Evolutionary conservation across 1,140 invertebrate genomes (phyloP).

Genomic region (Neodiprion pinetum): DNA sequence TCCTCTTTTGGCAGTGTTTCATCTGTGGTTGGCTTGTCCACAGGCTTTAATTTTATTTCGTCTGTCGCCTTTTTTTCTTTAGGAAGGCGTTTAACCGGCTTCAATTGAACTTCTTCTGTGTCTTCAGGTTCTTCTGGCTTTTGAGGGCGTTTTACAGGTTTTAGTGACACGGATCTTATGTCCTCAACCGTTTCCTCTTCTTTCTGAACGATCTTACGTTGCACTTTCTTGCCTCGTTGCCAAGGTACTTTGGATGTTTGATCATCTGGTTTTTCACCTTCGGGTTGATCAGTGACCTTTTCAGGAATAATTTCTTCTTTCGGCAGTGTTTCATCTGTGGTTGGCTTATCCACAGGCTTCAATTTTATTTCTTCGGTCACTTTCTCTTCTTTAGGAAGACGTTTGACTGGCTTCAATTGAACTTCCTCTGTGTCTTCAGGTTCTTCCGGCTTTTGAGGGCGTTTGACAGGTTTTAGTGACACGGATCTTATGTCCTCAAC

Average conservation of each 20-base stretch:
- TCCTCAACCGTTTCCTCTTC: conserved; percentile 8
- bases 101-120: conserved; percentile 38
- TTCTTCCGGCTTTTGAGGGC: conserved; percentile 29
- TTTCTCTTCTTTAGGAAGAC: conserved; percentile 35
- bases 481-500: conserved; percentile 27
- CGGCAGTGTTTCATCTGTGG: conserved; percentile 52
- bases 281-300: conserved; percentile 33
- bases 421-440: conserved; percentile 45
- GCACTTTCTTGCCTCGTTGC: conserved; percentile 30
- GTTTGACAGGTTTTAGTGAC: conserved; percentile 29
- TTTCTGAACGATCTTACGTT: background rate
- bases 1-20: conserved; percentile 38
- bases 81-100: conserved; percentile 39
- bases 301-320: conserved; percentile 39
- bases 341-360: conserved; percentile 42
- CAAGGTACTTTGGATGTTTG: conserved; percentile 30
- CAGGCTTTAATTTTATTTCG: conserved; percentile 18
- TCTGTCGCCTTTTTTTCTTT: conserved; percentile 44
- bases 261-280: conserved; percentile 46
- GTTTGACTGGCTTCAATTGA: conserved; percentile 44
- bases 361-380: conserved; percentile 37
- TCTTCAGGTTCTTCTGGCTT: conserved; percentile 21
- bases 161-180: conserved; percentile 18
- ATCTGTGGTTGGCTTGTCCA: conserved; percentile 43
- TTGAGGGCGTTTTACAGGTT: conserved; percentile 31